Evolutionary conservation across 2,797 vertebrate genomes (phyloP).

Genomic region (Tragelaphus eurycerus): DNA sequence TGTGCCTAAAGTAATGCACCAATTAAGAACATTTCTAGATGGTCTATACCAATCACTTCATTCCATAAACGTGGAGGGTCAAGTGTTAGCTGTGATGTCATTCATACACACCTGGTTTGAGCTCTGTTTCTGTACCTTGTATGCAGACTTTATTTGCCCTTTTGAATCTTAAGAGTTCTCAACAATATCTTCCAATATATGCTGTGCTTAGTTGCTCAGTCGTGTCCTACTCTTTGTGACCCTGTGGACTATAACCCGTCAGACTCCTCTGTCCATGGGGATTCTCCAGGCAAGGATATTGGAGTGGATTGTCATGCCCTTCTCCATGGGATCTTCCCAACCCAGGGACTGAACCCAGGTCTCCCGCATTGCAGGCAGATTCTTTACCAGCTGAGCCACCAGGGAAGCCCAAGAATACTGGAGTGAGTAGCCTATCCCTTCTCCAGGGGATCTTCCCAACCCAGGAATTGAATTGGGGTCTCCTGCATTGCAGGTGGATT

Average conservation of each 20-base stretch:
- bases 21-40: neutral
- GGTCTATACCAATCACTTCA: neutral
- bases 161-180: neutral
- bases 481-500: neutral
- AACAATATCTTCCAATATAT: neutral
- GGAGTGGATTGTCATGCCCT: neutral
- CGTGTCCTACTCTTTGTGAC: neutral
- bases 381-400: neutral
- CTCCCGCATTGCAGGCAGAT: neutral
- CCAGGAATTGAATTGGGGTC: neutral
- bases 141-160: neutral
- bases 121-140: neutral
- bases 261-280: neutral
- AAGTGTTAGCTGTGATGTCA: neutral
- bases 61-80: neutral
- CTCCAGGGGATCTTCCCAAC: neutral
- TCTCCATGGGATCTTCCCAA: neutral
- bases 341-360: neutral
- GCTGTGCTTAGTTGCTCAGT: neutral
- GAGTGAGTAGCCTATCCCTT: neutral
- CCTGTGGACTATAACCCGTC: neutral
- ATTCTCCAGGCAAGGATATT: neutral
- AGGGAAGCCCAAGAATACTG: neutral
- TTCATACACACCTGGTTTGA: neutral
- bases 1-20: neutral